Evolutionary conservation across 2,113 vertebrate genomes (phyloP).

Genomic region (Myiagra hebetior): DNA sequence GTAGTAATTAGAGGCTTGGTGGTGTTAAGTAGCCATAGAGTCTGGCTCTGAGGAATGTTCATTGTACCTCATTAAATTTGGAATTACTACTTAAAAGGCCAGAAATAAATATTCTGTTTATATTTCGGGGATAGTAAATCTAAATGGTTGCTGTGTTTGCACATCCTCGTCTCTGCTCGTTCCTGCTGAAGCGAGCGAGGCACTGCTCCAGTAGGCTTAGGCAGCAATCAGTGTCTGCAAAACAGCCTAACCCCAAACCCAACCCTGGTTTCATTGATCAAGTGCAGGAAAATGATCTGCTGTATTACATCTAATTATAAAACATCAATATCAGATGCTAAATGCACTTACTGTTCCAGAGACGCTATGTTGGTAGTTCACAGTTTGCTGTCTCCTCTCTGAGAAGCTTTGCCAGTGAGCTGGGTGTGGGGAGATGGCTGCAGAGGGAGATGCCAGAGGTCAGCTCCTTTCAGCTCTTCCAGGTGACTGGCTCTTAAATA

Average conservation of each 20-base stretch:
- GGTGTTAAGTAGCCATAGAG: conserved; percentile 65
- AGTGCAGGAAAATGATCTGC: conserved; percentile 62
- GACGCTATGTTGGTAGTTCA: background rate
- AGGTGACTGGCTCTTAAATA: conserved; percentile 31
- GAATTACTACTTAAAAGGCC: conserved; percentile 75
- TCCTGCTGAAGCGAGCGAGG: background rate
- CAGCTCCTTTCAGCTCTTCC: conserved; percentile 18
- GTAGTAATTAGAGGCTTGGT: conserved; percentile 69
- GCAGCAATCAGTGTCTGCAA: conserved; percentile 44
- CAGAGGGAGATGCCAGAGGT: conserved; percentile 6
- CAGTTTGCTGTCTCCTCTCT: conserved; percentile 38
- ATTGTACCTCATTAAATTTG: conserved; percentile 74
- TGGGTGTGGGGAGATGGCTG: background rate
- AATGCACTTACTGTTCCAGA: conserved; percentile 39
- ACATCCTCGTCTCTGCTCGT: conserved; percentile 33
- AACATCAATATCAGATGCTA: conserved; percentile 63
- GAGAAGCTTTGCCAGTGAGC: conserved; percentile 18
- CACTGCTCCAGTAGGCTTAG: conserved; percentile 8
- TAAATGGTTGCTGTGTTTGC: conserved; percentile 50
- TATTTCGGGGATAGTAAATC: conserved; percentile 65
- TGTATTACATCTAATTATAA: conserved; percentile 74
- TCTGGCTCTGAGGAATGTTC: conserved; percentile 67
- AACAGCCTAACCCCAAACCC: conserved; percentile 49
- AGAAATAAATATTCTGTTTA: conserved; percentile 75
- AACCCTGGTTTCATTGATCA: conserved; percentile 65